Evolutionary conservation across 1,140 invertebrate species (phyloP).

Genomic region (Gryon sp.): DNA sequence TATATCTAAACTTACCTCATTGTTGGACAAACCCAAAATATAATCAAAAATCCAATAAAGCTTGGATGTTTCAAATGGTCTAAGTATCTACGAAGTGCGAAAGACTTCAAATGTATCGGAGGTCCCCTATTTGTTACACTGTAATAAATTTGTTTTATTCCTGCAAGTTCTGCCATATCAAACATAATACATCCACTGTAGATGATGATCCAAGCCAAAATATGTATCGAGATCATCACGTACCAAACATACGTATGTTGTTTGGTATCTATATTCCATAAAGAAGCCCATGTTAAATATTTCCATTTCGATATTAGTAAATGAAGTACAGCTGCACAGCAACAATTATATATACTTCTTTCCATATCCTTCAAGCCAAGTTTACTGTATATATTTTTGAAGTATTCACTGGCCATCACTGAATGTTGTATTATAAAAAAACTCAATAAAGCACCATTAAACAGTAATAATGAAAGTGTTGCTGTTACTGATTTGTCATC

Average conservation of each 20-base stretch:
- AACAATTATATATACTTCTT: constrained; percentile 79
- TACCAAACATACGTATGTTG: constrained; percentile 60
- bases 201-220: constrained; percentile 82
- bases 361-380: constrained; percentile 75
- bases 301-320: constrained; percentile 77
- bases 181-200: constrained; percentile 83
- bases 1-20: constrained; percentile 78
- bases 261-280: constrained; percentile 79
- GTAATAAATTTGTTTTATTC: constrained; percentile 82
- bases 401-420: constrained; percentile 74
- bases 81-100: constrained; percentile 75
- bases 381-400: constrained; percentile 75
- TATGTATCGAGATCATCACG: constrained; percentile 75
- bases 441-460: constrained; percentile 76
- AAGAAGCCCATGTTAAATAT: constrained; percentile 70
- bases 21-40: constrained; percentile 80
- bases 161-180: constrained; percentile 82
- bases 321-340: constrained; percentile 67
- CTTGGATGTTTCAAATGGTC: constrained; percentile 81
- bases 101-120: constrained; percentile 77
- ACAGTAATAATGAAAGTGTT: constrained; percentile 69
- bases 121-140: constrained; percentile 74
- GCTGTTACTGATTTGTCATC: constrained; percentile 59
- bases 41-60: constrained; percentile 78
- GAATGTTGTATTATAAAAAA: constrained; percentile 81